Percentiles rank a stretch among this genome's conserved stretches.
Conservation (phyloP, 2,888 invertebrate species). For the Himalopsyche anomala region DNA sequence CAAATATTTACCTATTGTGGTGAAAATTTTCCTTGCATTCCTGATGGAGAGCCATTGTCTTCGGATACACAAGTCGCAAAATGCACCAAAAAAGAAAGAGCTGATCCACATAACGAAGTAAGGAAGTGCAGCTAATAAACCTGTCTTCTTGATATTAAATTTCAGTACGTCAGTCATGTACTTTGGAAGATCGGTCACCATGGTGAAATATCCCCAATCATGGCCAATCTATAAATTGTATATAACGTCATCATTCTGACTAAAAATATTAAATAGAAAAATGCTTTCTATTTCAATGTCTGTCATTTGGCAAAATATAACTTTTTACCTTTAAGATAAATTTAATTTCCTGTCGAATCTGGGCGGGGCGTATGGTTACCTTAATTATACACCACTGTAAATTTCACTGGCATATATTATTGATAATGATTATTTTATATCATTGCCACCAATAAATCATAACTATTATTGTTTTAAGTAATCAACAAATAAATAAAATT, state of each 20-base stretch:
- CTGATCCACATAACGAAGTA: constrained; percentile 77
- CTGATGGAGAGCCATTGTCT: constrained; percentile 68
- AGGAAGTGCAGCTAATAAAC: constrained; percentile 76
- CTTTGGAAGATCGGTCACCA: constrained; percentile 78
- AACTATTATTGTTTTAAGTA: too few species aligned
- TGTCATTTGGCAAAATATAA: too few species aligned
- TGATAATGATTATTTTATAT: too few species aligned
- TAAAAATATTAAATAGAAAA: neutral
- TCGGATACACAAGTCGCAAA: constrained; percentile 72
- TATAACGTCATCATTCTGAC: neutral
- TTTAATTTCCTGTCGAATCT: too few species aligned
- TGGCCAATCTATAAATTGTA: constrained; percentile 72
- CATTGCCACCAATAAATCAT: too few species aligned
- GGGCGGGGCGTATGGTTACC: too few species aligned
- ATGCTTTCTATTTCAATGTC: too few species aligned
- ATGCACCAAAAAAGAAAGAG: constrained; percentile 72
- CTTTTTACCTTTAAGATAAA: too few species aligned
- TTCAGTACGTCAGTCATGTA: constrained; percentile 77
- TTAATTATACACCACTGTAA: too few species aligned
- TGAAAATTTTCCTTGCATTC: constrained; percentile 70
- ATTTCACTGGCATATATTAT: too few species aligned
- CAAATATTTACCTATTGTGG: constrained; percentile 70
- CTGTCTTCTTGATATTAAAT: constrained; percentile 76
- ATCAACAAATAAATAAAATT: too few species aligned
- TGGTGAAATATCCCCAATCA: constrained; percentile 79